Base-by-base conservation (phyloP, 2,888 invertebrate species). In the Acleris cristana region DNA sequence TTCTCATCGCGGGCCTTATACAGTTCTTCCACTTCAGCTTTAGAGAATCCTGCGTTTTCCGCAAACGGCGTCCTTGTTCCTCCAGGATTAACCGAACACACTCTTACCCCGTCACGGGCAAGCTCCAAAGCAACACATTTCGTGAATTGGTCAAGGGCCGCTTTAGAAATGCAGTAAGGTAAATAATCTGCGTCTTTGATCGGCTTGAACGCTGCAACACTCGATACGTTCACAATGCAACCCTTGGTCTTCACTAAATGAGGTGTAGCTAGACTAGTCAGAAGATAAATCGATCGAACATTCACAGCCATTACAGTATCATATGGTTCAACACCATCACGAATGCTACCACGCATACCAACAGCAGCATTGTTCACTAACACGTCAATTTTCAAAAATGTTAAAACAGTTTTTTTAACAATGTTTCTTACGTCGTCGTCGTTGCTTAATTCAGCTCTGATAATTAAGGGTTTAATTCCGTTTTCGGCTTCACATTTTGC, bases 61-160 rank as follows among this genome's bases (percentile, higher is more conserved):
- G 80, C 84, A 70, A 91, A 91, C 40, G 80, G 71, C 16, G 98
- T 98, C n/a, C 95, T 87, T 6, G 96, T 96, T 0, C 98, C 98
- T n/a, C 99, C 99, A 7, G 99, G 99, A 89, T 98, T 98, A 0
- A 98, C 97, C 44, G 96, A 95, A 87, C 98, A 98, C 0, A 97
- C 97, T 51, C 98, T 94, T 0, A 98, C 96, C 72, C 95, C 95
- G 77, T 95, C 95, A 0, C 94, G 80, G 48, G 96, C 96, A 61
- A 97, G 87, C 79, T 97, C 99, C 61, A 99, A 86, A 14, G 99
- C 98, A 10, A 95, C 93, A 82, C 98, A 98, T 81, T 95, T 95
- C 0, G 99, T 99, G 74, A 99, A 95, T 82, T 99, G 98, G 91
- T 99, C 99, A 16, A 99, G 86, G 4, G 98, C 98, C 34, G 98